Conservation (phyloP, 2,797 vertebrate species). For the Hoplostethus atlanticus region DNA sequence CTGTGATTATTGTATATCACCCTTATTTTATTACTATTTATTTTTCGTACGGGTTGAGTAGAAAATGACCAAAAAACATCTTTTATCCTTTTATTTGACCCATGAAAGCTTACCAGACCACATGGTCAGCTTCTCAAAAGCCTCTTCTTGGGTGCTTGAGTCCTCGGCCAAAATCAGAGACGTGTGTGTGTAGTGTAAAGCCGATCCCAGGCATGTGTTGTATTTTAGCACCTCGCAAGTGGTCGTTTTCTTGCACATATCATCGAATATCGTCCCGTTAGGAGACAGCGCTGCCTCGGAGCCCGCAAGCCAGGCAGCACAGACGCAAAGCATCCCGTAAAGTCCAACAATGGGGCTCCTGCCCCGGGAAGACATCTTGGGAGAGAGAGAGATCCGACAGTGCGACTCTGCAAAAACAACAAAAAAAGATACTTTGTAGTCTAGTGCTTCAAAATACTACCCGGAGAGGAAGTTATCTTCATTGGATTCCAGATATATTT, state of each 20-base stretch:
- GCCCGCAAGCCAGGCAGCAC: slow-evolving; percentile 61
- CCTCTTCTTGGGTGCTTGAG: slow-evolving; percentile 92
- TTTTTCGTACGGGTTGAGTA: too few species aligned
- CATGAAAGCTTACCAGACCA: slow-evolving; percentile 91
- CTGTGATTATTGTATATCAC: background rate
- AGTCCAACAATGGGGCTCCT: slow-evolving; percentile 83
- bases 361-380: slow-evolving; percentile 85
- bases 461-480: slow-evolving; percentile 19
- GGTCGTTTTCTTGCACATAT: slow-evolving; percentile 89
- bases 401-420: slow-evolving; percentile 28
- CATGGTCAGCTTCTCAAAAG: slow-evolving; percentile 91
- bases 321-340: slow-evolving; percentile 78
- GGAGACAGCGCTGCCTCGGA: slow-evolving; percentile 66
- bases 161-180: slow-evolving; percentile 92
- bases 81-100: background rate
- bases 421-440: background rate
- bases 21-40: background rate
- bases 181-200: slow-evolving; percentile 92
- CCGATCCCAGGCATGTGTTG: slow-evolving; percentile 91
- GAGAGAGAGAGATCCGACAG: slow-evolving; percentile 26
- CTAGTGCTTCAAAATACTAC: slow-evolving; percentile 7
- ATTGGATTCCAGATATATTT: slow-evolving; percentile 14
- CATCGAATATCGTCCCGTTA: slow-evolving; percentile 83
- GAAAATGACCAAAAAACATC: background rate
- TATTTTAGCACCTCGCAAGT: slow-evolving; percentile 90